phyloP scores from a whole-genome alignment of 2,888 invertebrate species.

The Fabriciana adippe region DNA sequence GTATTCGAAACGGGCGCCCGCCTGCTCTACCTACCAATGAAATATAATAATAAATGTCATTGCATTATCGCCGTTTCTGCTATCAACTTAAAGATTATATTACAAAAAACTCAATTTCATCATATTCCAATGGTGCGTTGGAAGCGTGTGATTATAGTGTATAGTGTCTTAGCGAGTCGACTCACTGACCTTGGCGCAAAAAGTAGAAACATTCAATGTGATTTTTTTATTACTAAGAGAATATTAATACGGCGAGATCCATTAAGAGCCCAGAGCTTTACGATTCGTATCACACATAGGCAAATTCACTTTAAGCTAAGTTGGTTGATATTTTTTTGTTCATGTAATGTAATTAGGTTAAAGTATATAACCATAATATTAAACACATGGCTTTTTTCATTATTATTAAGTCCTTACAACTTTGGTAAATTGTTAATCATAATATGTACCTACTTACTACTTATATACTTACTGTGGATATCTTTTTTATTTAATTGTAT shows the following conservation, averaged over 20 bases:
- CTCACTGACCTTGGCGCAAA: slow-evolving; percentile 78
- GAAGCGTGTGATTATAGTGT: slow-evolving; percentile 52
- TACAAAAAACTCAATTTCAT: slow-evolving; percentile 10
- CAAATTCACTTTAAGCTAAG: background rate
- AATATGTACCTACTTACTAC: too few species aligned
- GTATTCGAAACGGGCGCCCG: slow-evolving; percentile 10
- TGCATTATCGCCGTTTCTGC: slow-evolving; percentile 5
- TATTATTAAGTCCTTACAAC: too few species aligned
- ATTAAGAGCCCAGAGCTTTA: slow-evolving; percentile 49
- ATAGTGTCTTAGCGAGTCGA: slow-evolving; percentile 46
- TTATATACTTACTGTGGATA: too few species aligned
- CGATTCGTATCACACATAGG: slow-evolving; percentile 15
- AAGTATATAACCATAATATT: too few species aligned
- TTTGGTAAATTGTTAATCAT: too few species aligned
- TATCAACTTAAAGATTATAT: slow-evolving; percentile 1
- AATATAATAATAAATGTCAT: background rate
- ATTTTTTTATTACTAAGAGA: slow-evolving; percentile 62
- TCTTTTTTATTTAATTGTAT: too few species aligned
- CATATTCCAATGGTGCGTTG: slow-evolving; percentile 18
- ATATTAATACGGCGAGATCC: slow-evolving; percentile 61
- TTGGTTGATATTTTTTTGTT: background rate
- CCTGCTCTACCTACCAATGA: background rate
- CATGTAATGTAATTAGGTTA: background rate
- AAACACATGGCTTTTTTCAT: too few species aligned
- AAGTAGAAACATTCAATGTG: slow-evolving; percentile 70